Percentiles rank a stretch among this genome's conserved stretches.
Conservation (phyloP, 2,797 vertebrate genomes). For the Malurus leucopterus region DNA sequence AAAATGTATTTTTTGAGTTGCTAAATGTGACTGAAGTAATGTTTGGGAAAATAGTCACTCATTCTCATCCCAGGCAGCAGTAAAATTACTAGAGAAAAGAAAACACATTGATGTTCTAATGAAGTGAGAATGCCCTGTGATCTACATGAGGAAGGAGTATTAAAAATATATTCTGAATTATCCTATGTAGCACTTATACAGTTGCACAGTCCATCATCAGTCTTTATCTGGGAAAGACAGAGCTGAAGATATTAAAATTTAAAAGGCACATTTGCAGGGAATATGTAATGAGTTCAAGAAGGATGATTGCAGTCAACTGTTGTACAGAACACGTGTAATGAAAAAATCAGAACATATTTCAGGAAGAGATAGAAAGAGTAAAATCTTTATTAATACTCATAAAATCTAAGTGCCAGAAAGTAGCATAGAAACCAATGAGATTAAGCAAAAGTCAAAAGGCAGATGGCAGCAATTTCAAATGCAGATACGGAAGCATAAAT, state of each 20-base stretch:
- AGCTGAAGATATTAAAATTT: conserved; percentile 48
- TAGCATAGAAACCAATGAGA: conserved; percentile 20
- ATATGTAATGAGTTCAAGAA: conserved; percentile 40
- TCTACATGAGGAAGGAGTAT: background rate
- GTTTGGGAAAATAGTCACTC: background rate
- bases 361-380: conserved; percentile 24
- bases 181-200: background rate
- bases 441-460: conserved; percentile 49
- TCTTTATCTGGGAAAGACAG: conserved; percentile 29
- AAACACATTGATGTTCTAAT: background rate
- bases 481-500: background rate
- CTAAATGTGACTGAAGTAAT: background rate
- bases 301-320: conserved; percentile 29
- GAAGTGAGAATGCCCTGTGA: background rate
- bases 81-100: background rate
- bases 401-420: conserved; percentile 35
- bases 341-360: conserved; percentile 12
- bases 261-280: conserved; percentile 49
- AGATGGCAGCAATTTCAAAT: conserved; percentile 9
- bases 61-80: background rate
- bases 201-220: conserved; percentile 1
- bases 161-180: conserved; percentile 20
- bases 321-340: conserved; percentile 25
- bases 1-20: background rate
- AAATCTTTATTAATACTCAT: conserved; percentile 55